These are phyloP conservation scores for Andricus quercusramuli DNA, from an alignment of 2,888 invertebrate genomes.

Conservation along the genomic window DNA sequence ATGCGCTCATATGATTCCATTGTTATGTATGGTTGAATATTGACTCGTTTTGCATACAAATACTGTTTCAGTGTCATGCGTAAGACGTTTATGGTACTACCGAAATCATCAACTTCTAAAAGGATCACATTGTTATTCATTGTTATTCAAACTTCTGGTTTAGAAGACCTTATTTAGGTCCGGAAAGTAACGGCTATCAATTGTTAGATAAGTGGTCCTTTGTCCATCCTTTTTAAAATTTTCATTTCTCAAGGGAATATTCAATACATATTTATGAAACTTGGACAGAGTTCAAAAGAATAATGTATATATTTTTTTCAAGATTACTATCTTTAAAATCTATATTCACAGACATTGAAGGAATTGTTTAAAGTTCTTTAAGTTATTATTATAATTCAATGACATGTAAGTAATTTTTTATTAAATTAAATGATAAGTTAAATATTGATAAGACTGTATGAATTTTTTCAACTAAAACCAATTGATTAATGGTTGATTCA, in stretches of 20 bases:
- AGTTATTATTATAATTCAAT: not conserved
- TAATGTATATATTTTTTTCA: not conserved
- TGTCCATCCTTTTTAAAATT: not conserved
- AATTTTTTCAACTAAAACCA: no score
- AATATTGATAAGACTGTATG: no score
- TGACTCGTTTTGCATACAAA: conserved; percentile 38
- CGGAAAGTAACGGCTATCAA: conserved; percentile 16
- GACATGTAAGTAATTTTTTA: no score
- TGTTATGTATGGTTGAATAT: conserved; percentile 31
- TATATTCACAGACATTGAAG: not conserved
- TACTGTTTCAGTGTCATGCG: not conserved
- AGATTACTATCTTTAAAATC: not conserved
- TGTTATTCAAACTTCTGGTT: conserved; percentile 5
- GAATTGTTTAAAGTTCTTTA: not conserved
- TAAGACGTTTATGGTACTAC: conserved; percentile 5
- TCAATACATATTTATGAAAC: not conserved
- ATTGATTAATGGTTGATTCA: no score
- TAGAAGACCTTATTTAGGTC: conserved; percentile 13
- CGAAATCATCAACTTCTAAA: conserved; percentile 15
- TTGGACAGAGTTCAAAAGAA: not conserved
- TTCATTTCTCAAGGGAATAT: not conserved
- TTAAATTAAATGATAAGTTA: no score
- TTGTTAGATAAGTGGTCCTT: conserved; percentile 1
- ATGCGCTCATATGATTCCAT: conserved; percentile 1
- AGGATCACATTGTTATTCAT: conserved; percentile 18